Percentiles rank a stretch among this genome's conserved stretches.
Conservation (phyloP, 2,888 invertebrate species). For the Frankliniella fusca region DNA sequence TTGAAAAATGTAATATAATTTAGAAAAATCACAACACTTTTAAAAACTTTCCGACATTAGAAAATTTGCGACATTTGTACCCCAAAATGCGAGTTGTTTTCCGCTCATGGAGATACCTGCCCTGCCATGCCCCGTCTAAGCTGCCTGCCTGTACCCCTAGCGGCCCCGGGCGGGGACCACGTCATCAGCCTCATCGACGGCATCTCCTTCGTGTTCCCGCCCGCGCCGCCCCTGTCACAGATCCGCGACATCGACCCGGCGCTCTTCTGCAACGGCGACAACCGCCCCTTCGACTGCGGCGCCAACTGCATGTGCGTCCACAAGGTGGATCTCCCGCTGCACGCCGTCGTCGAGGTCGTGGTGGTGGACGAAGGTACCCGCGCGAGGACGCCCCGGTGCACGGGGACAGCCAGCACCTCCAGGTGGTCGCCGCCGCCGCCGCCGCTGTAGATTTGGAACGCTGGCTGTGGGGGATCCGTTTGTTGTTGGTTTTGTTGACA, state of each 20-base stretch:
- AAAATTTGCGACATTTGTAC: too few species aligned
- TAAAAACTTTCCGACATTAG: too few species aligned
- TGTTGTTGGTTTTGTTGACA: background rate
- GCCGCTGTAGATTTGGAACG: too few species aligned
- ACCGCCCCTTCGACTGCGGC: slow-evolving; percentile 67
- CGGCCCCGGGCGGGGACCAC: slow-evolving; percentile 68
- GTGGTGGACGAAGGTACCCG: slow-evolving; percentile 74
- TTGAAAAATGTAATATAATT: too few species aligned
- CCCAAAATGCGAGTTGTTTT: too few species aligned
- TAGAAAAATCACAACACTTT: too few species aligned
- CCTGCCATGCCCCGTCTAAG: too few species aligned
- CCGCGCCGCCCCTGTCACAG: slow-evolving; percentile 75
- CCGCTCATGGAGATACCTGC: too few species aligned
- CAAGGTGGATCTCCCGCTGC: slow-evolving; percentile 73
- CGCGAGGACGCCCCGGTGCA: background rate
- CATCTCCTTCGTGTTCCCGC: slow-evolving; percentile 70
- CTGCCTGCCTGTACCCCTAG: slow-evolving; percentile 47
- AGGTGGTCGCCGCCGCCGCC: background rate
- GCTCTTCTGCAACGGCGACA: slow-evolving; percentile 73
- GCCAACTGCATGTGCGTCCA: slow-evolving; percentile 81
- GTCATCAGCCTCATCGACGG: slow-evolving; percentile 72
- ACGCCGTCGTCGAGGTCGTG: slow-evolving; percentile 81
- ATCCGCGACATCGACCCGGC: slow-evolving; percentile 68
- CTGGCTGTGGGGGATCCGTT: background rate
- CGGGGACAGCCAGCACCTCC: background rate